Evolutionary conservation across 2,113 vertebrate genomes (phyloP).

Genomic region (Oncorhynchus clarkii): DNA sequence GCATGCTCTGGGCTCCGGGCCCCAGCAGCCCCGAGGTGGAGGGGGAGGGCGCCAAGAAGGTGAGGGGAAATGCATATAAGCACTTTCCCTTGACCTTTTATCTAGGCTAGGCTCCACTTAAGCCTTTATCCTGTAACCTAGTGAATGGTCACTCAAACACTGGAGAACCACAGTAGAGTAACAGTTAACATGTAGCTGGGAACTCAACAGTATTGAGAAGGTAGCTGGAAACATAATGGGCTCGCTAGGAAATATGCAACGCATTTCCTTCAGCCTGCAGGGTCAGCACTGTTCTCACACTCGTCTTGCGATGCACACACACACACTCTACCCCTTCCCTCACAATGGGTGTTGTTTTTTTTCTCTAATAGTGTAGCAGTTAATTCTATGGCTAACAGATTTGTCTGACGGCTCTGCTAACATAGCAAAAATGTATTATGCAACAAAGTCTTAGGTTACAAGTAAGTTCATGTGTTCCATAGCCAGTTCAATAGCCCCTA

Average conservation of each 20-base stretch:
- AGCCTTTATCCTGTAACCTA: neutral
- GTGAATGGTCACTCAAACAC: neutral
- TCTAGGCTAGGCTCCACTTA: neutral
- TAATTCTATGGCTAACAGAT: neutral
- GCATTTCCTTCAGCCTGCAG: neutral
- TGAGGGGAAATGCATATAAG: conserved; percentile 5
- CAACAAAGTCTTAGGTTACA: neutral
- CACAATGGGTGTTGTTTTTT: too few species aligned
- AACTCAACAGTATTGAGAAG: neutral
- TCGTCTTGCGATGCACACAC: neutral
- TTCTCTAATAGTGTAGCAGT: neutral
- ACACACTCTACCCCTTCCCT: neutral
- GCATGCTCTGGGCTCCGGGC: conserved; percentile 87
- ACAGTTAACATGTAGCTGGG: neutral
- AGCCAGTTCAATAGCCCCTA: neutral
- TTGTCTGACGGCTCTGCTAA: neutral
- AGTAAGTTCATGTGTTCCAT: neutral
- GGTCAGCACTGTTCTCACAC: neutral
- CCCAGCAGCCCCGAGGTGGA: conserved; percentile 77
- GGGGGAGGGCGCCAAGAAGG: conserved; percentile 85
- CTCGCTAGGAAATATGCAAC: neutral
- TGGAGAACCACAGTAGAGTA: neutral
- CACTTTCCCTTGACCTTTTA: too few species aligned
- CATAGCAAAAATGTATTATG: conserved; percentile 6
- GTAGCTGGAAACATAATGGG: too few species aligned